phyloP scores from a whole-genome alignment of 2,113 vertebrate genomes.

The Phaethon lepturus region DNA sequence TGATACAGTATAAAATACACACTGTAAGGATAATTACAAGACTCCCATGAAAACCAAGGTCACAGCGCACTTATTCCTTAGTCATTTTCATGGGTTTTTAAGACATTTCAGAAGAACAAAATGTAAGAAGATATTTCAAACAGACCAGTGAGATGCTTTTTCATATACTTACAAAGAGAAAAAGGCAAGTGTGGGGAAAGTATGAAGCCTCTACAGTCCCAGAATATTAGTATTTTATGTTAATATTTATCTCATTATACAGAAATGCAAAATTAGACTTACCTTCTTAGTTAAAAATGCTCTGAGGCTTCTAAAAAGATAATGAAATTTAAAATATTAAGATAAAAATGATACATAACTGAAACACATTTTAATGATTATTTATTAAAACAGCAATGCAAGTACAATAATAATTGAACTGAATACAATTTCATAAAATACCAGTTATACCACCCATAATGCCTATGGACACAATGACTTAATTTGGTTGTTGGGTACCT shows the following conservation, averaged over 20 bases:
- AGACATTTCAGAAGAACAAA: background rate
- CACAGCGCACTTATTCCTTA: background rate
- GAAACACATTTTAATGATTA: background rate
- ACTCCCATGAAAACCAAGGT: background rate
- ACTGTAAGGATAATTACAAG: background rate
- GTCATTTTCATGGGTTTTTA: background rate
- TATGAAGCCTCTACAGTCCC: background rate
- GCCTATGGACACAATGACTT: background rate
- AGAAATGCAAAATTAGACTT: constrained; percentile 18
- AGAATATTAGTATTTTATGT: background rate
- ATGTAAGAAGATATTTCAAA: background rate
- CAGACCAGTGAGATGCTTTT: background rate
- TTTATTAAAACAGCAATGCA: background rate
- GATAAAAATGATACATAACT: background rate
- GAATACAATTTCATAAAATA: background rate
- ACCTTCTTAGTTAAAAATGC: background rate
- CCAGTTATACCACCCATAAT: background rate
- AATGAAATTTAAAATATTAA: background rate
- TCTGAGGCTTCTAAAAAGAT: background rate
- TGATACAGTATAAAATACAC: background rate
- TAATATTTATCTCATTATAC: constrained; percentile 32
- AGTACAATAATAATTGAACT: background rate
- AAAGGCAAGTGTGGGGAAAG: background rate
- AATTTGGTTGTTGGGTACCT: background rate
- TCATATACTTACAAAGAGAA: background rate